A percentile compares a stretch with the other conserved stretches of the same genome.
These are phyloP conservation scores for Ceraclea dissimilis DNA, from an alignment of 2,888 invertebrate species.

Conservation along the genomic window DNA sequence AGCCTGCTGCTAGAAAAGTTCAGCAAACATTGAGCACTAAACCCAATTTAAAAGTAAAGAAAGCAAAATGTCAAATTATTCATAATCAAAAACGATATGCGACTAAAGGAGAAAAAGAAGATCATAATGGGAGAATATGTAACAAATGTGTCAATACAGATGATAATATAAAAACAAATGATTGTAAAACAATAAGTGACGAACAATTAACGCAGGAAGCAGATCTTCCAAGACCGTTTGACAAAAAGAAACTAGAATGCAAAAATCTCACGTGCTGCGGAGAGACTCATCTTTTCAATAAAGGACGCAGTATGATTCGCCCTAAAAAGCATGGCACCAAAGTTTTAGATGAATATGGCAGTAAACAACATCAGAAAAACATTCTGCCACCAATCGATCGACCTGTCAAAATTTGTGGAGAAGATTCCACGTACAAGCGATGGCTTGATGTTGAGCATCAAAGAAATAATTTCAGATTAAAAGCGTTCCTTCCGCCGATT, in stretches of 20 bases:
- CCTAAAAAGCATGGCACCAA: slow-evolving; percentile 1
- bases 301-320: not conserved
- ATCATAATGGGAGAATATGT: not conserved
- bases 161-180: not conserved
- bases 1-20: too few species aligned
- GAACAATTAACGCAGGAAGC: not conserved
- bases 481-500: slow-evolving; percentile 35
- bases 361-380: not conserved
- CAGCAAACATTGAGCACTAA: not conserved
- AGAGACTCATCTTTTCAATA: not conserved
- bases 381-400: slow-evolving; percentile 16
- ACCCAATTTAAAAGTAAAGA: not conserved
- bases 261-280: not conserved
- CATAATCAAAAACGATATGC: too few species aligned
- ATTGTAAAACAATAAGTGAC: not conserved
- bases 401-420: not conserved
- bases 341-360: not conserved
- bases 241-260: not conserved
- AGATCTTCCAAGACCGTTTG: not conserved
- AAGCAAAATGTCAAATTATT: not conserved
- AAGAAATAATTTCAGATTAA: slow-evolving; percentile 19
- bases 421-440: not conserved
- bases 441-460: slow-evolving; percentile 15
- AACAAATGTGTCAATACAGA: not conserved
- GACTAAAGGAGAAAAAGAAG: too few species aligned